Percentiles rank a stretch among this genome's conserved stretches.
These are phyloP conservation scores for Aurelia sp. DNA, from an alignment of 30 jellyfish, hydroid and myxozoan species.

Conservation along the genomic window DNA sequence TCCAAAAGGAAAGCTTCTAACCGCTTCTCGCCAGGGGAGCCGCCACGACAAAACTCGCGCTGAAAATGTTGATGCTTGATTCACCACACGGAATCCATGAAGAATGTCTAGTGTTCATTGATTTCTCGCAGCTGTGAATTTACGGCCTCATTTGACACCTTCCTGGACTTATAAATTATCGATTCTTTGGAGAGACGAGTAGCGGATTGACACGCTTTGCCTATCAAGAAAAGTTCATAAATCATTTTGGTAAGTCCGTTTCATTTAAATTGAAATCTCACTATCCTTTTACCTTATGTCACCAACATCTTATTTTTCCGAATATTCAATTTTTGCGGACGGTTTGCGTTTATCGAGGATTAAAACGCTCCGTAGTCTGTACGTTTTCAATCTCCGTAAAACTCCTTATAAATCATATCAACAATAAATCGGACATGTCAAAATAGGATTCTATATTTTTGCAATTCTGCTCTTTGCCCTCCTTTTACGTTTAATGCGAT, in stretches of 20 bases:
- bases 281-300: too few relatives aligned
- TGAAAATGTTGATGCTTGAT: conserved; percentile 9
- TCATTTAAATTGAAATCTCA: neutral
- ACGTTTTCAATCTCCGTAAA: too few relatives aligned
- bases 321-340: too few relatives aligned
- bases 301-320: too few relatives aligned
- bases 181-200: neutral
- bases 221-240: conserved; percentile 1
- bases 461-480: too few relatives aligned
- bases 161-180: conserved; percentile 34
- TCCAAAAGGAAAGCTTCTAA: conserved; percentile 63
- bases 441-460: too few relatives aligned
- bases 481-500: too few relatives aligned
- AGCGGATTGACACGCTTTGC: conserved; percentile 23
- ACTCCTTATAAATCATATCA: too few relatives aligned
- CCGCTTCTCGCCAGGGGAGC: conserved; percentile 73
- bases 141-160: conserved; percentile 25
- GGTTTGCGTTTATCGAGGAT: too few relatives aligned
- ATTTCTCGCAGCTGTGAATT: conserved; percentile 32
- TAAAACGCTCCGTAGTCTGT: too few relatives aligned
- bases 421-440: too few relatives aligned
- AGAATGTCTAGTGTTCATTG: conserved; percentile 33
- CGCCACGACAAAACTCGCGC: conserved; percentile 73
- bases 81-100: conserved; percentile 47
- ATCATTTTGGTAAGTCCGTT: conserved; percentile 18